Conservation (phyloP, 1,140 invertebrate genomes). For the Condylostylus longicornis region DNA sequence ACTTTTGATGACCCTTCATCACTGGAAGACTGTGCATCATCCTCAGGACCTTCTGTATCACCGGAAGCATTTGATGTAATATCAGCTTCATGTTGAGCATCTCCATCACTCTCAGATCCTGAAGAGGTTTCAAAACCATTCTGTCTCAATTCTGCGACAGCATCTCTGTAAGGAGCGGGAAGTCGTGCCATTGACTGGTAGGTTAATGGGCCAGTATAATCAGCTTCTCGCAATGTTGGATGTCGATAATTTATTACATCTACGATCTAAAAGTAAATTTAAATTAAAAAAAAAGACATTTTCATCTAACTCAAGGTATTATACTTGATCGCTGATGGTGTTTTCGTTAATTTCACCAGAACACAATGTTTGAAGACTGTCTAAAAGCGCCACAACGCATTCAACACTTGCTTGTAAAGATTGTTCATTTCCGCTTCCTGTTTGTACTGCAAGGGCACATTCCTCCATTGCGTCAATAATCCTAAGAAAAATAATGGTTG, state of each 20-base stretch:
- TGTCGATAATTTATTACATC: conserved; percentile 57
- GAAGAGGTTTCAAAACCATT: conserved; percentile 40
- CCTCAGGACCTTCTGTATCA: conserved; percentile 57
- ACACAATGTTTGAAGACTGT: conserved; percentile 66
- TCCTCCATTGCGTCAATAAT: conserved; percentile 86
- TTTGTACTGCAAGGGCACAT: conserved; percentile 42
- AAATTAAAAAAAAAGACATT: too few relatives aligned
- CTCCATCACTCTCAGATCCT: conserved; percentile 37
- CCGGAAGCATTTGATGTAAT: conserved; percentile 44
- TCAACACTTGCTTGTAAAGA: conserved; percentile 64
- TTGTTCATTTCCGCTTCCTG: conserved; percentile 46
- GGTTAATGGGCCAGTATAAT: conserved; percentile 68
- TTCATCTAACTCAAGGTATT: too few relatives aligned
- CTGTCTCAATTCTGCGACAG: conserved; percentile 38
- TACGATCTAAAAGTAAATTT: conserved; percentile 24
- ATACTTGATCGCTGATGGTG: conserved; percentile 26
- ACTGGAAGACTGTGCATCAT: conserved; percentile 30
- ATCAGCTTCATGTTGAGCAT: conserved; percentile 34
- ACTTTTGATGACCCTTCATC: conserved; percentile 25
- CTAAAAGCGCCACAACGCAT: conserved; percentile 69
- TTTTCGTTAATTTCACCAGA: conserved; percentile 48
- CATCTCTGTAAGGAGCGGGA: conserved; percentile 55
- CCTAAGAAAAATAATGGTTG: conserved; percentile 36
- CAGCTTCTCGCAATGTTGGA: conserved; percentile 55
- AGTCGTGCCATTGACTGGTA: conserved; percentile 68